Conservation (phyloP, 2,888 invertebrate genomes). For the Tetragonula carbonaria region DNA sequence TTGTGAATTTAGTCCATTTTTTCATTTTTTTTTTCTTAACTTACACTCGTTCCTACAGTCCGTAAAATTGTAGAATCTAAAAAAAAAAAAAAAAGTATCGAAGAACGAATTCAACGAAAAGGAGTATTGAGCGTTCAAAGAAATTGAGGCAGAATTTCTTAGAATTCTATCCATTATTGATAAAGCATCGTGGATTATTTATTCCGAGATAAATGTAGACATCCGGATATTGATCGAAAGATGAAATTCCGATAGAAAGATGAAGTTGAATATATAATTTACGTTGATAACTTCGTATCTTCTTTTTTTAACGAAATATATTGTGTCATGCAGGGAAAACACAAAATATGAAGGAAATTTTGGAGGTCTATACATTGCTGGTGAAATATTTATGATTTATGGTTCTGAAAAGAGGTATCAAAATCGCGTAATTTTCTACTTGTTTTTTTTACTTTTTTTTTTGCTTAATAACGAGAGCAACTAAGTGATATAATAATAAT, state of each 20-base stretch:
- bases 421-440: too few relatives aligned
- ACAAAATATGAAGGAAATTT: not conserved
- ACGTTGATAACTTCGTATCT: not conserved
- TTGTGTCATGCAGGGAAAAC: not conserved
- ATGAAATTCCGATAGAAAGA: not conserved
- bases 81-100: too few relatives aligned
- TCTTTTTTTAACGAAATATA: not conserved
- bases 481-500: too few relatives aligned
- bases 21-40: too few relatives aligned
- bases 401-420: not conserved
- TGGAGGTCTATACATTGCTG: not conserved
- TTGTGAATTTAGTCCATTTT: too few relatives aligned
- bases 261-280: not conserved
- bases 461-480: too few relatives aligned
- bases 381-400: not conserved
- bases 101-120: too few relatives aligned
- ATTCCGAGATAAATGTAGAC: not conserved
- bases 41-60: too few relatives aligned
- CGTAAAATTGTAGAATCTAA: too few relatives aligned
- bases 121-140: too few relatives aligned
- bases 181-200: not conserved
- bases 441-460: too few relatives aligned
- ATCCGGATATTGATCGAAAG: not conserved
- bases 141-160: too few relatives aligned
- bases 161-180: not conserved